phyloP scores from a whole-genome alignment of 2,797 vertebrate species.

The Salmo trutta region DNA sequence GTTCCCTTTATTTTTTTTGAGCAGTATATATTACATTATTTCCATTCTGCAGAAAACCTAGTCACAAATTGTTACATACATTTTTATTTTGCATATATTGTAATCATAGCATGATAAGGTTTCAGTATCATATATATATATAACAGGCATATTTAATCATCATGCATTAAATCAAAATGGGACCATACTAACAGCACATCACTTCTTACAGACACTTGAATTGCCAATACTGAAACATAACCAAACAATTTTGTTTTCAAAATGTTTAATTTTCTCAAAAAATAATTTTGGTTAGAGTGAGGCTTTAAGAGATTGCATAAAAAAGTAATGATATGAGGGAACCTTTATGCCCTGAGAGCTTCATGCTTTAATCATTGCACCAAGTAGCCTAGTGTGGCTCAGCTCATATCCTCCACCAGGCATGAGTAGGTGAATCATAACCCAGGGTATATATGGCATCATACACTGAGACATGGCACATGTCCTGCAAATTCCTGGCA shows the following conservation, averaged over 20 bases:
- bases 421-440: neutral
- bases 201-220: neutral
- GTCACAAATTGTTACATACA: neutral
- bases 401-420: neutral
- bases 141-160: no score
- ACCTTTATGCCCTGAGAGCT: neutral
- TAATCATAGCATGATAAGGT: neutral
- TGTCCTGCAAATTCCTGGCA: conserved; percentile 50
- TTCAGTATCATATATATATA: neutral
- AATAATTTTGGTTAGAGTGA: neutral
- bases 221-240: neutral
- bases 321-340: neutral
- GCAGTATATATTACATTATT: neutral
- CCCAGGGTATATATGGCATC: neutral
- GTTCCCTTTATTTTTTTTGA: no score
- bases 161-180: no score
- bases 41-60: neutral
- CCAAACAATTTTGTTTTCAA: neutral
- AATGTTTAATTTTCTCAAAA: no score
- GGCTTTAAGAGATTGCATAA: neutral
- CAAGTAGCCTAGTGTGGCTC: neutral
- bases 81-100: no score
- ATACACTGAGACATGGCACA: conserved; percentile 58
- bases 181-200: no score
- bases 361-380: neutral